Base-by-base conservation (phyloP, 1,140 invertebrate genomes). In the Drosophila serrata region DNA sequence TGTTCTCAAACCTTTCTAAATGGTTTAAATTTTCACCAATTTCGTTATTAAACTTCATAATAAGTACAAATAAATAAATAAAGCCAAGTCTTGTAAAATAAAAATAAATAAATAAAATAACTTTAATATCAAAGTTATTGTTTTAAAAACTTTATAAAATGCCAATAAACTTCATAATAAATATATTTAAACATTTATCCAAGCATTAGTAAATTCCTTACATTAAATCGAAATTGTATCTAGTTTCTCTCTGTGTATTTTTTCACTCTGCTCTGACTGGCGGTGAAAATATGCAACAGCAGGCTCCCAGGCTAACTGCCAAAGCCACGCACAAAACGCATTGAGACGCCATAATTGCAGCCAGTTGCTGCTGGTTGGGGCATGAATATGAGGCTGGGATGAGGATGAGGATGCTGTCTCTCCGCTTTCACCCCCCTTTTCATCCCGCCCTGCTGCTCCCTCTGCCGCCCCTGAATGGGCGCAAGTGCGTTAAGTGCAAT, bases 281-380 rank as follows among this genome's bases (percentile, higher is more conserved):
- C 51, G 46, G 48, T 75, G 82, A 75, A 87, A 87, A 79, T 86
- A 87, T 86, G 82, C 82, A 81, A 42, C 42, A 61, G 77, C 81
- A 65, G 77, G 60, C 81, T 73, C 27, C 58, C 82, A 75, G 70
- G 65, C 75, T 74, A 80, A 77, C 79, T 88, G 84, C 75, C 79
- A 88, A 82, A 87, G 84, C 84, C 84, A 88, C 84, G 84, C 84
- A 88, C 84, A 80, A 82, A 87, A 87, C 80, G 84, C 84, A 87
- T 87, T 77, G 84, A 87, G 84, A 88, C 80, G 61, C 84, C 84
- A 87, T 87, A 88, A 87, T 87, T 87, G 84, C 84, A 88, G 80
- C 59, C 84, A 80, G 84, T 87, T 87, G 73, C 63, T 58, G 75
- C 60, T 76, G 45, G 55, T 37, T 19, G 58, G 19, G 12, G 11